Evolutionary conservation across 37 sponge, comb jelly and placozoan species (phyloP), one percentile per base, ranked within the genome.

Genomic region (Diacarnus erythraeanus): DNA sequence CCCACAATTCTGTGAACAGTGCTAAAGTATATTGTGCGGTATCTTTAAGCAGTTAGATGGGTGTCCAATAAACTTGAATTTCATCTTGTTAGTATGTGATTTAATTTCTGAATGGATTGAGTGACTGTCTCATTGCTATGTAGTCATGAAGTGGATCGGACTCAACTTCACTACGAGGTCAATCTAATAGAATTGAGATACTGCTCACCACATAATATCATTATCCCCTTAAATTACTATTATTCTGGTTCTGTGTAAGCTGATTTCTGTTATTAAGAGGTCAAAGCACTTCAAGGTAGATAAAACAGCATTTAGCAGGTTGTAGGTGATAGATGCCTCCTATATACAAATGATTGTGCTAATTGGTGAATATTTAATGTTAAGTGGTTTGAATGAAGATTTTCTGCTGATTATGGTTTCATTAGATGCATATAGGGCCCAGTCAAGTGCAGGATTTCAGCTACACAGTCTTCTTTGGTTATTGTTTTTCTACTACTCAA

Each of bases 241-340:
- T n/a, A n/a, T n/a, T n/a, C n/a, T n/a, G n/a, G n/a, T n/a, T n/a
- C n/a, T n/a, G n/a, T n/a, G n/a, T n/a, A n/a, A n/a, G n/a, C n/a
- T n/a, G n/a, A n/a, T n/a, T n/a, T n/a, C n/a, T 47, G 12, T 6
- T 15, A 47, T 47, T 47, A 12, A 47, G 12, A 47, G 51, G 51
- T 47, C 51, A 47, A 47, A 12, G 51, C 12, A 12, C 51, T 47
- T 47, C 12, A 12, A 47, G 12, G 51, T 47, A 47, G 51, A 6
- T 47, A 47, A 47, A 47, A 47, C 51, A 71, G 42, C 71, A 71
- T 33, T 71, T 38, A 71, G 42, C 71, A 40, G 71, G 41, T 71
- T 25, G 71, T 71, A 2, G 71, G 71, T 71, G 71, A 71, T n/a
- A 38, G 42, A 71, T 71, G 22, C 71, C 42, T 9, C 2, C 42